Base-by-base conservation (phyloP, 2,113 vertebrate species). In the Crotophaga sulcirostris region DNA sequence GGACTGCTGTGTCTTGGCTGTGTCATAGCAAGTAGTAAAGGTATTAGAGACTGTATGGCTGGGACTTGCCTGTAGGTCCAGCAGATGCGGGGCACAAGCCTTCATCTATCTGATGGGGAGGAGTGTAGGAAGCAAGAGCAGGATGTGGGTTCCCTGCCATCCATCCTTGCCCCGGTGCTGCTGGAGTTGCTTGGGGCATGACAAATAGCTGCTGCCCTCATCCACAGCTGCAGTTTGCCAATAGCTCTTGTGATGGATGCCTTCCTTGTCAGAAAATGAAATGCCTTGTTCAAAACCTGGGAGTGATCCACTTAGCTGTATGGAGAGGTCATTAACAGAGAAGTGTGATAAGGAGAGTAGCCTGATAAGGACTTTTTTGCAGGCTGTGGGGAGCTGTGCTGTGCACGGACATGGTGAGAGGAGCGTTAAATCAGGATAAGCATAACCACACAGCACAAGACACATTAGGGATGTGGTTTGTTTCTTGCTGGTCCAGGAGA, bases 261-360 rank as follows among this genome's bases (percentile, higher is more conserved):
- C 31, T 82, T 84, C 36, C 59, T 84, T 51, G 29, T n/a, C 64
- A 42, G 76, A 56, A 63, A 44, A 64, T 76, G 31, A 89, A 91
- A 38, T 28, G 51, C 52, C 59, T 77, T 78, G n/a, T 84, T 87
- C 38, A 34, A 34, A 77, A 51, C 38, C 55, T 74, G 52, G 12
- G 33, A 76, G 7, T 0, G 6, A 66, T 90, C 56, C 38, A 87
- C 94, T 97, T 91, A 70, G 23, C 77, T 84, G 21, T 16, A 3
- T 44, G 33, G 69, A 94, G 85, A 86, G 92, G 16, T 56, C 52
- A 16, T 83, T 80, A 74, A 84, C 66, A 86, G 86, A 68, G 62
- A 82, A 70, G 15, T 9, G 19, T 73, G 97, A 97, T 97, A 97
- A 86, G 80, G 51, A n/a, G 90, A 96, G 91, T 92, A 63, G 84